Conservation (phyloP, 2,113 vertebrate species). For the Anser brachyrhynchus region DNA sequence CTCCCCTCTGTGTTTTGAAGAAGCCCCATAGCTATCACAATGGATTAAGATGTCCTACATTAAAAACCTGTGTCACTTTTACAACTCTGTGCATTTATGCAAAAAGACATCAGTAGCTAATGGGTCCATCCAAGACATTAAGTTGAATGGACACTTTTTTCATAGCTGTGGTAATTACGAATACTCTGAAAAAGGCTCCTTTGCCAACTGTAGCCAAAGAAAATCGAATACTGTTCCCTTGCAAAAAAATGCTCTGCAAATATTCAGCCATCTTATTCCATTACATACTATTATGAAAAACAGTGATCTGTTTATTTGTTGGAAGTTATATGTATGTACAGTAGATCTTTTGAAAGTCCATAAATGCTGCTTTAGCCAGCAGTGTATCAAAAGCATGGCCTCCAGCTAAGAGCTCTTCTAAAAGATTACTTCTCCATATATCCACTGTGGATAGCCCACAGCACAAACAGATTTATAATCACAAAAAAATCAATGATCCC, state of each 20-base stretch:
- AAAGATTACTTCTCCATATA: background rate
- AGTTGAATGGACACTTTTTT: constrained; percentile 72
- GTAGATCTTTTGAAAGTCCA: background rate
- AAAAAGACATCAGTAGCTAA: constrained; percentile 74
- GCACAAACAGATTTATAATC: background rate
- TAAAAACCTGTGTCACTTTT: constrained; percentile 69
- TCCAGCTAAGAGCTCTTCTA: background rate
- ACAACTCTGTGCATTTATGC: constrained; percentile 65
- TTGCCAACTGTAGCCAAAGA: constrained; percentile 6
- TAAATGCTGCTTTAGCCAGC: background rate
- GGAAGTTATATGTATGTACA: background rate
- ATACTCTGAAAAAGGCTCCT: constrained; percentile 55
- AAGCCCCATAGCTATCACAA: constrained; percentile 46
- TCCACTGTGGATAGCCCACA: background rate
- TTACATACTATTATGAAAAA: background rate
- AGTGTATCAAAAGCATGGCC: background rate
- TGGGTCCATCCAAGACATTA: constrained; percentile 57
- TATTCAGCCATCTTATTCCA: constrained; percentile 25
- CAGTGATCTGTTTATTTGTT: constrained; percentile 23
- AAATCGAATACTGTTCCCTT: constrained; percentile 19
- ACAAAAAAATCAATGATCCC: background rate
- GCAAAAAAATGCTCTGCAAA: background rate
- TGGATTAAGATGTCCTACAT: constrained; percentile 50
- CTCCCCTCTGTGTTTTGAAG: background rate
- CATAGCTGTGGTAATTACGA: constrained; percentile 54